Conservation (phyloP, 2,888 invertebrate genomes). For the Drosophila seclusa region DNA sequence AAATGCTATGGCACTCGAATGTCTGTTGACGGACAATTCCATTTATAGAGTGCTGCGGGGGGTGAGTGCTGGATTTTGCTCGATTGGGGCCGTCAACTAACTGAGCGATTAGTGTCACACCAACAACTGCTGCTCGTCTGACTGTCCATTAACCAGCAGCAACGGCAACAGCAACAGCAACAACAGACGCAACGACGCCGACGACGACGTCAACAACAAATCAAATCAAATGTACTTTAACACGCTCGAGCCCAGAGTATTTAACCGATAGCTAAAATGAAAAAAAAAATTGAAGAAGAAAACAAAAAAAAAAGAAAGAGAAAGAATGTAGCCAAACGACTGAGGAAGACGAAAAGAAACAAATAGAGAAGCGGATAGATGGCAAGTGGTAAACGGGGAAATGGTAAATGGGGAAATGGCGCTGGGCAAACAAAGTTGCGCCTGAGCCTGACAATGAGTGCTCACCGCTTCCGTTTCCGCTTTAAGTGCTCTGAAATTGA, state of each 20-base stretch:
- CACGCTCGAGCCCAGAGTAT: conserved; percentile 72
- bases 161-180: conserved; percentile 26
- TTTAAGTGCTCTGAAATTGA: conserved; percentile 63
- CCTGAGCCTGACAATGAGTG: conserved; percentile 75
- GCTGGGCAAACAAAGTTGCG: conserved; percentile 62
- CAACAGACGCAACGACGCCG: conserved; percentile 52
- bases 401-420: conserved; percentile 40
- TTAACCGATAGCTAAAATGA: conserved; percentile 63
- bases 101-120: conserved; percentile 79
- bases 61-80: conserved; percentile 3
- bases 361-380: conserved; percentile 34
- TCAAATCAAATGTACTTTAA: conserved; percentile 80
- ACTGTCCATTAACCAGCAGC: conserved; percentile 68
- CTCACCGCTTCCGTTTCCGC: conserved; percentile 75
- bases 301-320: conserved; percentile 3
- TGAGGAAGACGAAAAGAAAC: conserved; percentile 28
- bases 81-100: conserved; percentile 51
- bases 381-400: conserved; percentile 42
- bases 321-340: conserved; percentile 29
- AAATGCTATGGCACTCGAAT: conserved; percentile 76
- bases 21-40: conserved; percentile 63
- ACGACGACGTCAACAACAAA: conserved; percentile 71
- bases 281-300: conserved; percentile 23
- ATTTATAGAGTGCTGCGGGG: conserved; percentile 20
- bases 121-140: conserved; percentile 54